Percentiles rank a stretch among this genome's conserved stretches.
phyloP scores from a whole-genome alignment of 2,113 vertebrate species.

The Thymallus thymallus region DNA sequence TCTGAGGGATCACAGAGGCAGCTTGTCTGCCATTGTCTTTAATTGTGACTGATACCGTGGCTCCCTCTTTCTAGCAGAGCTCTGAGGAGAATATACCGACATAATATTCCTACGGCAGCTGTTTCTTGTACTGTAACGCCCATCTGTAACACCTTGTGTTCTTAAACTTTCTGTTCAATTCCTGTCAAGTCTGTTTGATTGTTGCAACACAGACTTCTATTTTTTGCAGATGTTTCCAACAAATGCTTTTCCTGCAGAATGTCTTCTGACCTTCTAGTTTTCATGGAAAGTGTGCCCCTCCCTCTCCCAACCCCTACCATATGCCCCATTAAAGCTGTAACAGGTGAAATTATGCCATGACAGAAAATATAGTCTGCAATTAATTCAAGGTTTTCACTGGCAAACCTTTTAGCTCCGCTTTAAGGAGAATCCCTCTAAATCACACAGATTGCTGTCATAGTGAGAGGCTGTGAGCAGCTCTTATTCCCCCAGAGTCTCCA shows the following conservation, averaged over 20 bases:
- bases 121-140: background rate
- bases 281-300: background rate
- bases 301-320: background rate
- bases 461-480: constrained; percentile 20
- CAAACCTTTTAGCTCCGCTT: constrained; percentile 28
- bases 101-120: background rate
- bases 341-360: constrained; percentile 43
- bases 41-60: constrained; percentile 56
- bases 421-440: constrained; percentile 47
- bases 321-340: constrained; percentile 33
- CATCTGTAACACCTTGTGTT: background rate
- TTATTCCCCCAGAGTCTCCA: constrained; percentile 28
- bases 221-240: constrained; percentile 19
- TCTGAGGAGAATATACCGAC: constrained; percentile 11
- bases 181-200: background rate
- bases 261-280: background rate
- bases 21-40: constrained; percentile 40
- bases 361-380: constrained; percentile 41
- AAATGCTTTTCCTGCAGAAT: constrained; percentile 6
- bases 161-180: constrained; percentile 12
- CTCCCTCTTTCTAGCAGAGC: constrained; percentile 35
- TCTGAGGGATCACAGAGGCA: constrained; percentile 29
- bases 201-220: constrained; percentile 5
- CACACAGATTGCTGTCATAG: constrained; percentile 29
- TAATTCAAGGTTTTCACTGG: constrained; percentile 37